Evolutionary conservation across 2,113 vertebrate species (phyloP).

Genomic region (Leucopternis melanops): DNA sequence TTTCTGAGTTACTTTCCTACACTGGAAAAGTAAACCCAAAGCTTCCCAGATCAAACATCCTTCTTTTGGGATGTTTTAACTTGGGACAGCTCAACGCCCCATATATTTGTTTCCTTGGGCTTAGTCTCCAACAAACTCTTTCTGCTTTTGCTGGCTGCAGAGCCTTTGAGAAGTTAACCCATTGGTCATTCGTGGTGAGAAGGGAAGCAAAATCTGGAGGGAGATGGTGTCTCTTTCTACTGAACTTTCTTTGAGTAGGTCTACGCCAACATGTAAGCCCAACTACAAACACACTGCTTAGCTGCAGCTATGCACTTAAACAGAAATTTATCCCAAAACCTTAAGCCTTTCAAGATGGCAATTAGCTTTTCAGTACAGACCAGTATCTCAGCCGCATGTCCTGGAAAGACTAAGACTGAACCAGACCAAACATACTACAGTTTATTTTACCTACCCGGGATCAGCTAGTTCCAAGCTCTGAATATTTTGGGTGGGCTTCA

Average conservation of each 20-base stretch:
- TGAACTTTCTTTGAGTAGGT: background rate
- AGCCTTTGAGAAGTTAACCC: background rate
- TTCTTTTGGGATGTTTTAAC: background rate
- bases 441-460: background rate
- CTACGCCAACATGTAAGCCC: background rate
- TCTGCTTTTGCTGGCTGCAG: background rate
- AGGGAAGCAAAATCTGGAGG: background rate
- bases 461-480: background rate
- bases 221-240: background rate
- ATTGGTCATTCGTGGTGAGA: background rate
- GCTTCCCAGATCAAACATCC: background rate
- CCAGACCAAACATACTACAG: background rate
- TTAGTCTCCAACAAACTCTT: background rate
- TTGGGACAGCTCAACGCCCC: background rate
- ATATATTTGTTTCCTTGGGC: background rate
- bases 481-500: background rate
- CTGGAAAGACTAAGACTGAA: background rate
- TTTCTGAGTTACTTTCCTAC: background rate
- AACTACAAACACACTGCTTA: background rate
- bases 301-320: background rate
- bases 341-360: background rate
- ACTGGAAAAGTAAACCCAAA: background rate
- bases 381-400: background rate
- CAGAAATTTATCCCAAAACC: background rate
- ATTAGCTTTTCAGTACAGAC: background rate